These are phyloP conservation scores for Sarotherodon lohbergeri DNA, from an alignment of 2,113 vertebrate species.

Conservation along the genomic window DNA sequence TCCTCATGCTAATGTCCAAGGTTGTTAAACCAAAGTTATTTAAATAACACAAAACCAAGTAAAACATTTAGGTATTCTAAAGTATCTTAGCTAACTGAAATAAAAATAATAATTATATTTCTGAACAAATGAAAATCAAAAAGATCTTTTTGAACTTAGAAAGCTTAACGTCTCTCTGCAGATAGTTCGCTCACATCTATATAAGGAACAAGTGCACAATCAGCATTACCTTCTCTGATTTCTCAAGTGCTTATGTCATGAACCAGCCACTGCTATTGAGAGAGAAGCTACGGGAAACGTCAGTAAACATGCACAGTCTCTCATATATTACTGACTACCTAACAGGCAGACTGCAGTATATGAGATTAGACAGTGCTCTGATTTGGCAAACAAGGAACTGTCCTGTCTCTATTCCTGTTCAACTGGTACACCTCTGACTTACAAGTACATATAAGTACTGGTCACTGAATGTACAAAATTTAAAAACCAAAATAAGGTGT, in stretches of 20 bases:
- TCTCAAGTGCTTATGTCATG: background rate
- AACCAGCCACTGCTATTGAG: background rate
- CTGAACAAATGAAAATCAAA: background rate
- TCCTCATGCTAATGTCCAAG: background rate
- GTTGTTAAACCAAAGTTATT: background rate
- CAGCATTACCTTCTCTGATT: background rate
- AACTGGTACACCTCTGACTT: background rate
- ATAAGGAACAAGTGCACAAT: background rate
- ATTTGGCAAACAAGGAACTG: background rate
- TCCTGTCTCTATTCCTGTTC: background rate
- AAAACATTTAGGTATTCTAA: background rate
- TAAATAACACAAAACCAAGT: background rate
- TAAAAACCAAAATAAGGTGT: background rate
- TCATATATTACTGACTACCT: background rate
- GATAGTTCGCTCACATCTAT: background rate
- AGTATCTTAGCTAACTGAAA: background rate
- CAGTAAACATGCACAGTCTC: background rate
- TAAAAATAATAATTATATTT: background rate
- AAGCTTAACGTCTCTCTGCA: background rate
- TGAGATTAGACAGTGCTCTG: background rate
- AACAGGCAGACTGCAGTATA: background rate
- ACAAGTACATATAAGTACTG: background rate
- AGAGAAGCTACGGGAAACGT: background rate
- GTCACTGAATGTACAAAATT: background rate
- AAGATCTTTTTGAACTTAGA: background rate